Percentiles rank a stretch among this genome's conserved stretches.
Evolutionary conservation across 53 echinoderm and acorn worm species (phyloP).

Genomic region (Stichopus horrens): DNA sequence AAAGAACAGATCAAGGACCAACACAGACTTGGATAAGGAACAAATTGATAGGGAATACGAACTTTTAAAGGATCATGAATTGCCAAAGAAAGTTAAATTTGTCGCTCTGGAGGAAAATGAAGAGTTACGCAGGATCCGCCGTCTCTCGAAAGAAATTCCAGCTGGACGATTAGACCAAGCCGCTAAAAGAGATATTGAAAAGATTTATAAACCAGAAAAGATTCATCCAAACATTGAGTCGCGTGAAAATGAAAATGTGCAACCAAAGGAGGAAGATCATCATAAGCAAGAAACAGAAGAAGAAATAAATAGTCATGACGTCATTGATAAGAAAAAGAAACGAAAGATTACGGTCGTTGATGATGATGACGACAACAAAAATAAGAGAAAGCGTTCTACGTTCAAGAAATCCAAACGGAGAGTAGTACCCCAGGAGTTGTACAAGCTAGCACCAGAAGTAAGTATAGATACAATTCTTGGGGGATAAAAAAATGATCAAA

Average conservation of each 20-base stretch:
- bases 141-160: constrained; percentile 16
- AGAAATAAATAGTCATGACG: not conserved
- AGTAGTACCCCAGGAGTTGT: not conserved
- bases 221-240: not conserved
- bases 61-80: not conserved
- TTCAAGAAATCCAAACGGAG: not conserved
- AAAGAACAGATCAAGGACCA: not conserved
- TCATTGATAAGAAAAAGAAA: constrained; percentile 41
- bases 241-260: not conserved
- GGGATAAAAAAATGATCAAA: too few species aligned
- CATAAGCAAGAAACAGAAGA: constrained; percentile 1
- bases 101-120: not conserved
- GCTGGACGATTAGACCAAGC: not conserved
- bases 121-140: not conserved
- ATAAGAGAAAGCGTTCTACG: not conserved
- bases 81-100: not conserved
- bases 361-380: not conserved
- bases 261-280: not conserved
- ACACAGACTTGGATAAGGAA: not conserved
- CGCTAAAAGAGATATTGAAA: not conserved
- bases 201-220: not conserved
- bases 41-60: not conserved
- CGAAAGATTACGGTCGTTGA: not conserved
- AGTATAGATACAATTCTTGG: not conserved
- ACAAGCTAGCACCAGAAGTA: constrained; percentile 2